phyloP scores from a whole-genome alignment of 1,140 invertebrate genomes.

The Neodiprion fabricii region DNA sequence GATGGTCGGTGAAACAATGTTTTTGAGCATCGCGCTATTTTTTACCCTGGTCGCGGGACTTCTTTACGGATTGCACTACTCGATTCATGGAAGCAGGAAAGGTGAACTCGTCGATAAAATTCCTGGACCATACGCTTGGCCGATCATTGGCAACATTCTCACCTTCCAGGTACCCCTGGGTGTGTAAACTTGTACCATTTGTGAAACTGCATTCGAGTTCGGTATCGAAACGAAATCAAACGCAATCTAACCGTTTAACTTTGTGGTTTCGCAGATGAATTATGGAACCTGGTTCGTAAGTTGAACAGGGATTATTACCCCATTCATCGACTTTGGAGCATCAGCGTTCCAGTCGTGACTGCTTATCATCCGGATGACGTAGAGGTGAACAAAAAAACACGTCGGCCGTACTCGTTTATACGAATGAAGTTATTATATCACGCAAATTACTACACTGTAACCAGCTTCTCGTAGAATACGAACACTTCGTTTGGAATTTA shows the following conservation, averaged over 20 bases:
- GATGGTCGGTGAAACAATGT: not conserved
- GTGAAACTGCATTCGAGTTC: too few species aligned
- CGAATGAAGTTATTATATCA: too few species aligned
- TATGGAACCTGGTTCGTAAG: constrained; percentile 22
- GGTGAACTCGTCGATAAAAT: constrained; percentile 32
- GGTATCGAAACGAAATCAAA: too few species aligned
- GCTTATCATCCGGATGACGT: constrained; percentile 43
- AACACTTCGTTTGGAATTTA: constrained; percentile 15
- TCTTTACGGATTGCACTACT: constrained; percentile 18
- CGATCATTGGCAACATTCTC: constrained; percentile 54
- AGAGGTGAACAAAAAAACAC: constrained; percentile 29
- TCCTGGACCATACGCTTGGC: constrained; percentile 53
- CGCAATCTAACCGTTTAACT: not conserved
- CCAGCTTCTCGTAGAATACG: constrained; percentile 25
- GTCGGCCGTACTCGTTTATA: too few species aligned
- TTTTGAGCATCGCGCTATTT: not conserved
- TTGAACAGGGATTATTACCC: constrained; percentile 40
- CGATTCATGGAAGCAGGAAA: constrained; percentile 21
- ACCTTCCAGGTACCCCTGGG: constrained; percentile 17
- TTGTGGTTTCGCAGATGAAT: not conserved
- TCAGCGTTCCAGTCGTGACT: constrained; percentile 22
- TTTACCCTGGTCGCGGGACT: not conserved
- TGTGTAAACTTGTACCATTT: not conserved
- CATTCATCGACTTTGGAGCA: constrained; percentile 34
- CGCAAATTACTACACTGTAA: constrained; percentile 28